Percentiles rank a stretch among this genome's conserved stretches.
Evolutionary conservation across 2,113 vertebrate species (phyloP).

Genomic region (Odobenus rosmarus): DNA sequence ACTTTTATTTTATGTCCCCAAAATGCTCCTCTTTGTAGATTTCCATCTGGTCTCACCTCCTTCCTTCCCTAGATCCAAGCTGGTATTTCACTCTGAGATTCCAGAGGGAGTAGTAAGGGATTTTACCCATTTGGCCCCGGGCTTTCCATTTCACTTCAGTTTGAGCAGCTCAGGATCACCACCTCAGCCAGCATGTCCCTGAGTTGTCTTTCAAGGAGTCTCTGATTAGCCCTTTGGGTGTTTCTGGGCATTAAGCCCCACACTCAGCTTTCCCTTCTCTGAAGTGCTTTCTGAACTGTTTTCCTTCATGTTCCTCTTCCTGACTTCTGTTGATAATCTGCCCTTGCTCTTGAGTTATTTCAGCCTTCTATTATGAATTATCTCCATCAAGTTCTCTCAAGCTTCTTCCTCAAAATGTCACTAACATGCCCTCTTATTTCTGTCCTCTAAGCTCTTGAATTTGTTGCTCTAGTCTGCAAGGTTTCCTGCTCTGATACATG

Average conservation of each 20-base stretch:
- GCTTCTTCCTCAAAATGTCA: background rate
- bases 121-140: background rate
- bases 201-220: background rate
- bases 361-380: background rate
- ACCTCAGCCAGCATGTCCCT: background rate
- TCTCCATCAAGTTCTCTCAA: background rate
- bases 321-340: background rate
- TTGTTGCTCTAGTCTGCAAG: background rate
- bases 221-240: background rate
- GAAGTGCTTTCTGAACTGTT: background rate
- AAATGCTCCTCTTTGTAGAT: background rate
- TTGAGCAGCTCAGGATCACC: background rate
- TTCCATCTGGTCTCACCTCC: background rate
- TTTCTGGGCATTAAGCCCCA: background rate
- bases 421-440: background rate
- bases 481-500: fast-evolving
- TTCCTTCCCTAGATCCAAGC: background rate
- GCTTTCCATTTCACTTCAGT: background rate
- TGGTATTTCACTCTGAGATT: background rate
- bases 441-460: background rate
- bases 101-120: background rate
- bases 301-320: background rate
- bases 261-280: background rate
- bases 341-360: too few relatives aligned
- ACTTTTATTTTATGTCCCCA: background rate